A percentile compares a stretch with the other conserved stretches of the same genome.
These are phyloP conservation scores for Noctua fimbriata DNA, from an alignment of 2,888 invertebrate species.

Conservation along the genomic window DNA sequence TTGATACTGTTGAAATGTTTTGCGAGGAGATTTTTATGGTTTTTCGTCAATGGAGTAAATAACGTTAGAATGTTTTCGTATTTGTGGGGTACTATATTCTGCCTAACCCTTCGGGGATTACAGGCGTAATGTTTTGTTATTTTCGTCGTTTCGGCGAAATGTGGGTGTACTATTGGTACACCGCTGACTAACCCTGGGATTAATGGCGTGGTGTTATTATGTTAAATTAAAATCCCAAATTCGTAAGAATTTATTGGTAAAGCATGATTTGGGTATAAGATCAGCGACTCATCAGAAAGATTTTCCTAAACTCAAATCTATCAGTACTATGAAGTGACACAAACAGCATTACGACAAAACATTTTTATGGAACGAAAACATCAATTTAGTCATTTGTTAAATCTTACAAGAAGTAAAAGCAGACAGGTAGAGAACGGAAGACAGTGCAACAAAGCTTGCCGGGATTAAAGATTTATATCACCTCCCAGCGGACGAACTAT, in stretches of 20 bases:
- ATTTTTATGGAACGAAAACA: constrained; percentile 4
- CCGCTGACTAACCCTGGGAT: not conserved
- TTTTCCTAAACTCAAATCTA: constrained; percentile 7
- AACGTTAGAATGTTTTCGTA: not conserved
- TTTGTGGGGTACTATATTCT: not conserved
- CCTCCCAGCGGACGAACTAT: constrained; percentile 28
- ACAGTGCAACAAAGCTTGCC: constrained; percentile 48
- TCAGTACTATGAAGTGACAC: not conserved
- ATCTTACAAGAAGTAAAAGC: constrained; percentile 31
- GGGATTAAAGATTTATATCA: constrained; percentile 59
- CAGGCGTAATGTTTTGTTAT: not conserved
- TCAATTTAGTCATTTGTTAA: constrained; percentile 26
- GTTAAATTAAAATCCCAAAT: not conserved
- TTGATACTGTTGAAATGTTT: constrained; percentile 59
- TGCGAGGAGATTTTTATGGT: constrained; percentile 55
- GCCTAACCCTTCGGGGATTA: not conserved
- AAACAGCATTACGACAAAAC: constrained; percentile 1
- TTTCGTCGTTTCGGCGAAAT: not conserved
- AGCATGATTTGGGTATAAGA: not conserved
- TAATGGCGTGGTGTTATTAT: not conserved
- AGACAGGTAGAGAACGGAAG: constrained; percentile 41
- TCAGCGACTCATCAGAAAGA: not conserved
- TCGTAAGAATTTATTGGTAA: not conserved
- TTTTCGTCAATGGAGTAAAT: not conserved
- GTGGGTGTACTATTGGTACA: not conserved